Base-by-base conservation (phyloP, 2,113 vertebrate genomes). In the Orthonyx spaldingii region DNA sequence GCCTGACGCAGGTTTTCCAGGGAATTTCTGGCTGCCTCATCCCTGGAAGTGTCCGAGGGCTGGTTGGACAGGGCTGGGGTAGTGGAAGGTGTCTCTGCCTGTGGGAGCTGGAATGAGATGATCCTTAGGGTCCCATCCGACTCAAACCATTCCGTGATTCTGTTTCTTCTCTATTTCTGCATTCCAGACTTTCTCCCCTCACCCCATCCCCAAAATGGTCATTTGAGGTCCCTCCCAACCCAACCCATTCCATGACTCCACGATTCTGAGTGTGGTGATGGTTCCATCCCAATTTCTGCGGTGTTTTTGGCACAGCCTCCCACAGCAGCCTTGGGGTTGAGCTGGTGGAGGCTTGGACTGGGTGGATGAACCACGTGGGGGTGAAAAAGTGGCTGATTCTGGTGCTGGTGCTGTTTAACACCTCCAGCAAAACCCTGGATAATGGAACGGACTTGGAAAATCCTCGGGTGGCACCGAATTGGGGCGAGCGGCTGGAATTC, bases 241-340 rank as follows among this genome's bases (percentile, higher is more conserved):
- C 65, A 50, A 49, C 27, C 33, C 68, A 55, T 41, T 30, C 52
- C 44, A 7, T 24, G 2, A 9, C 46, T 20, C 56, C 28, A 0
- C 0, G 27, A 11, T 11, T 32, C 61, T 28, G 30, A 14, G 23
- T 3, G 22, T 0, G 1, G 7, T 10, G 66, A 22, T 14, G 61
- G 11, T 23, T 50, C 8, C 41, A 10, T 37, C 61, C 69, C 30
- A 10, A 1, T 6, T 32, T 79, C 28, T 35, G 17, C 0, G 16
- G 16, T 33, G 11, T 26, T 90, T 77, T 84, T 30, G 49, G 21
- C 33, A 4, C 9, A 2, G 28, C 19, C 1, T 59, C 10, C 49
- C 33, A 7, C 1, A 1, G 14, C 37, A 70, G 4, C 52, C 33
- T 42, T 1, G 6, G 41, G 35, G 41, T 68, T 77, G 15, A 72